Percentiles rank a stretch among this genome's conserved stretches.
Evolutionary conservation across 2,888 invertebrate genomes (phyloP).

Genomic region (Plusia festucae): DNA sequence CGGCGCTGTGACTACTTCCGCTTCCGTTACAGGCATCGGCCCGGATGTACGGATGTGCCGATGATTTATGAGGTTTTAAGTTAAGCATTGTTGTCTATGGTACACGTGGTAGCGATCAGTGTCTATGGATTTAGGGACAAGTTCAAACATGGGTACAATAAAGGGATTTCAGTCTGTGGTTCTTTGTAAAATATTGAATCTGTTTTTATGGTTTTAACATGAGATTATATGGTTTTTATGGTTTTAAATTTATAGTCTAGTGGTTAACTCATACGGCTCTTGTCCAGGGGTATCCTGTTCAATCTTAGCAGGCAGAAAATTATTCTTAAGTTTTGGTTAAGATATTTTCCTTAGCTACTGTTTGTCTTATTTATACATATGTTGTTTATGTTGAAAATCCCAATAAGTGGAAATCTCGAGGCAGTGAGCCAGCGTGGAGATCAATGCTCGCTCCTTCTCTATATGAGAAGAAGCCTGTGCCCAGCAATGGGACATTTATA

Average conservation of each 20-base stretch:
- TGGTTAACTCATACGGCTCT: not conserved
- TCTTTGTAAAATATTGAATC: not conserved
- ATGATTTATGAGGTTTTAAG: slow-evolving; percentile 63
- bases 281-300: not conserved
- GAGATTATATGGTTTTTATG: no score
- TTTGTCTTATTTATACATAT: no score
- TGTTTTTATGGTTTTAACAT: no score
- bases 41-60: slow-evolving; percentile 56
- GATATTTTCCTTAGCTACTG: no score
- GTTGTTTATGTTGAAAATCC: no score
- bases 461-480: no score
- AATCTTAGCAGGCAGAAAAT: no score
- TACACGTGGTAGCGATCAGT: slow-evolving; percentile 29
- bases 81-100: slow-evolving; percentile 55
- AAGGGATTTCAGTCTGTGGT: slow-evolving; percentile 16
- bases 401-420: no score
- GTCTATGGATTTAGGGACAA: slow-evolving; percentile 30
- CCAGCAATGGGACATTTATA: no score
- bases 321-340: no score
- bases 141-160: slow-evolving; percentile 8
- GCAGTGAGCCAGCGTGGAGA: no score
- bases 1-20: slow-evolving; percentile 79
- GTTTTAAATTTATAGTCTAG: not conserved
- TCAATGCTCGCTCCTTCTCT: no score
- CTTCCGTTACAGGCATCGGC: slow-evolving; percentile 63